phyloP scores from a whole-genome alignment of 2,797 vertebrate species.

The Takifugu ocellatus region DNA sequence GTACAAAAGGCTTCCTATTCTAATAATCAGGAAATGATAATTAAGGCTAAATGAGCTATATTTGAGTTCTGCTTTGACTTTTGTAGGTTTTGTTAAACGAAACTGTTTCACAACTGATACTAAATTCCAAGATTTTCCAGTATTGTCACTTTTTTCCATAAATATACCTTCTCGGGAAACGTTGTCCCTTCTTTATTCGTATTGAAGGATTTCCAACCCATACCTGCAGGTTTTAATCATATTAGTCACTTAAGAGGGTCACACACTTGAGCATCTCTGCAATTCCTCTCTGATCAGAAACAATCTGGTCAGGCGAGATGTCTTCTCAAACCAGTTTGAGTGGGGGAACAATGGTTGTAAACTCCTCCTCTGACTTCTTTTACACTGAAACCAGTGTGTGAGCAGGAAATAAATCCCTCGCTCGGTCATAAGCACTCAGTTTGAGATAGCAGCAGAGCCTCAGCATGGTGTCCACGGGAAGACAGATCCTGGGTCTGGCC shows the following conservation, averaged over 20 bases:
- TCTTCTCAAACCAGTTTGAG: constrained; percentile 40
- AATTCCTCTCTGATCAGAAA: not conserved
- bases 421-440: not conserved
- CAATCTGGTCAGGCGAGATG: constrained; percentile 31
- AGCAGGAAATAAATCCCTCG: too few species aligned
- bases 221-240: too few species aligned
- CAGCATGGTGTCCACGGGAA: constrained; percentile 80
- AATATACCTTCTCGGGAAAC: not conserved
- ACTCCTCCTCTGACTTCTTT: constrained; percentile 36
- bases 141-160: constrained; percentile 1
- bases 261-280: constrained; percentile 6
- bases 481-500: constrained; percentile 81
- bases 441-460: constrained; percentile 3
- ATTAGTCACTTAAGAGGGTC: not conserved
- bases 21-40: too few species aligned
- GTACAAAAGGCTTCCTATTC: too few species aligned
- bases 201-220: not conserved
- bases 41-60: too few species aligned
- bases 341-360: not conserved
- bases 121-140: not conserved
- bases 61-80: too few species aligned
- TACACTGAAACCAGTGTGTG: constrained; percentile 1
- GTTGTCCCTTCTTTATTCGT: not conserved
- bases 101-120: too few species aligned
- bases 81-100: too few species aligned